These are phyloP conservation scores for Donacobius atricapilla DNA, from an alignment of 2,113 vertebrate species.

Conservation along the genomic window DNA sequence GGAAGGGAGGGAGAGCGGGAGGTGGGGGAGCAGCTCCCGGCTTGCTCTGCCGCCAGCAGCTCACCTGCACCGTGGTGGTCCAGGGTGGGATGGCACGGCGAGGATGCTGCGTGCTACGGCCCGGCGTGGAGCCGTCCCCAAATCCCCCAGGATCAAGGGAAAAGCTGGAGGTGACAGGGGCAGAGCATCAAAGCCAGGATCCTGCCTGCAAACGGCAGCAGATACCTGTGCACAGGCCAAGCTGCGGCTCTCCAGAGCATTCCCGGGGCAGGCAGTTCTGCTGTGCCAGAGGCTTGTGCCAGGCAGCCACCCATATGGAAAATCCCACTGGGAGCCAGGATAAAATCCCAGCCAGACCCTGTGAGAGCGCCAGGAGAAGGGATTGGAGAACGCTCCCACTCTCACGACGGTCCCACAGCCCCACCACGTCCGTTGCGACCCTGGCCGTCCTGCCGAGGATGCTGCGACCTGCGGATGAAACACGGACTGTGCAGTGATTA, in stretches of 20 bases:
- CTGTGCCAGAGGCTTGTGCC: not conserved
- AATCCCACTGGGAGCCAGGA: not conserved
- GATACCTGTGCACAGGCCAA: not conserved
- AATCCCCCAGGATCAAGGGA: rapidly evolving
- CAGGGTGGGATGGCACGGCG: rapidly evolving
- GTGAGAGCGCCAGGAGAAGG: not conserved
- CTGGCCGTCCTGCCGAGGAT: rapidly evolving
- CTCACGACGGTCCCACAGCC: not conserved
- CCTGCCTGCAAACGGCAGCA: not conserved
- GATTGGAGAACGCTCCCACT: not conserved
- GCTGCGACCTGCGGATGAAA: not conserved
- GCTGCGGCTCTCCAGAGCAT: rapidly evolving
- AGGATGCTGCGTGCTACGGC: not conserved
- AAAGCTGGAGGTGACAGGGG: not conserved
- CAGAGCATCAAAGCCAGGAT: not conserved
- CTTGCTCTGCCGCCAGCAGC: not conserved
- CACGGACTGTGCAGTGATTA: no score
- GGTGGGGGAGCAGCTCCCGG: not conserved
- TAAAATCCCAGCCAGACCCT: not conserved
- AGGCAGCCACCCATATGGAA: not conserved
- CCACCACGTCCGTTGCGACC: rapidly evolving
- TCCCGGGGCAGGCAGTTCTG: not conserved
- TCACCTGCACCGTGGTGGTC: slow-evolving; percentile 2
- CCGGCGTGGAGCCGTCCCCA: rapidly evolving
- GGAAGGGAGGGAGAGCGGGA: not conserved